Conservation (phyloP, 2,113 vertebrate genomes). For the Isurus oxyrinchus region DNA sequence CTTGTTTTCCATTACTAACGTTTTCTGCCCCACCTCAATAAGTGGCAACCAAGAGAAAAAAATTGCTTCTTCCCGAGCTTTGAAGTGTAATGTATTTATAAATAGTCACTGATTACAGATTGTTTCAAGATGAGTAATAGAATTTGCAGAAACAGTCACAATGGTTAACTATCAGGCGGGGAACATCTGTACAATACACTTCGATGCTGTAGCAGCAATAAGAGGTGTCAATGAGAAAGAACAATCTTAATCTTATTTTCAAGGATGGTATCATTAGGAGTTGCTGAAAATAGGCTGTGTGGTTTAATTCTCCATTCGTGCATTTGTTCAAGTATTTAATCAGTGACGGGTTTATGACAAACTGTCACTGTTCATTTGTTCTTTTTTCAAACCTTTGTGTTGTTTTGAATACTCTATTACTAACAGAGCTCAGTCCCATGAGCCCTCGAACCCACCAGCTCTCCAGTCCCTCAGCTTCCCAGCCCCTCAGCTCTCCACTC, state of each 20-base stretch:
- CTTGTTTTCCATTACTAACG: not conserved
- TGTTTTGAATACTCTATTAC: not conserved
- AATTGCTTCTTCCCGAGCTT: not conserved
- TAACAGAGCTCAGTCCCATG: not conserved
- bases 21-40: not conserved
- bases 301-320: not conserved
- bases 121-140: slow-evolving; percentile 22
- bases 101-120: slow-evolving; percentile 30
- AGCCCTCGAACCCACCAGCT: not conserved
- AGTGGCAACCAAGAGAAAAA: not conserved
- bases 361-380: not conserved
- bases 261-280: slow-evolving; percentile 10
- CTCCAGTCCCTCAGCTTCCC: not conserved
- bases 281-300: not conserved
- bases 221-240: slow-evolving; percentile 21
- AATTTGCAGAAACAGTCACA: slow-evolving; percentile 23
- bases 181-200: slow-evolving; percentile 33
- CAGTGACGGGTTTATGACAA: not conserved
- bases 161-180: slow-evolving; percentile 32
- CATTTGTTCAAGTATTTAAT: not conserved
- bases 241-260: slow-evolving; percentile 17
- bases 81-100: slow-evolving; percentile 23
- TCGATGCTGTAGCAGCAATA: slow-evolving; percentile 1
- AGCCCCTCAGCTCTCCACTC: no score
- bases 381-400: not conserved